A percentile compares a stretch with the other conserved stretches of the same genome.
These are phyloP conservation scores for Craniophora ligustri DNA, from an alignment of 2,888 invertebrate species.

Conservation along the genomic window DNA sequence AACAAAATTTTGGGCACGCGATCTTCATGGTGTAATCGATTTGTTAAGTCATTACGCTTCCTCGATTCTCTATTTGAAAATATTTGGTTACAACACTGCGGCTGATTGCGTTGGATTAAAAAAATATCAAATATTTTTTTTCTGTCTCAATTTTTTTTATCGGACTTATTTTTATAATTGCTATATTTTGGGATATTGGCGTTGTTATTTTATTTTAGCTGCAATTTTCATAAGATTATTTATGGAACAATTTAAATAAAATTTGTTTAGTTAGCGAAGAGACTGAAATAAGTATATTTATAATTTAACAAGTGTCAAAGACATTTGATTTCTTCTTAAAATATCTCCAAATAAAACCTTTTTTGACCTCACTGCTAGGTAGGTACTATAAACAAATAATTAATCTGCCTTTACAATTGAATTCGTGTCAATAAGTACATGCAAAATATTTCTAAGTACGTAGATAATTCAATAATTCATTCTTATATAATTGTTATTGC, in stretches of 20 bases:
- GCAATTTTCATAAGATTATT: background rate
- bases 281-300: too few relatives aligned
- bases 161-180: too few relatives aligned
- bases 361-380: background rate
- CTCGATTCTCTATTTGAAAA: conserved; percentile 30
- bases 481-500: conserved; percentile 13
- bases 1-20: conserved; percentile 42
- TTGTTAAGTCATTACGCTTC: conserved; percentile 23
- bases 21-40: conserved; percentile 40
- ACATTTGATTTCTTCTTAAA: background rate
- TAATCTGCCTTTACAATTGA: conserved; percentile 19
- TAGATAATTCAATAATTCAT: conserved; percentile 11
- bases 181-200: too few relatives aligned
- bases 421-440: conserved; percentile 20
- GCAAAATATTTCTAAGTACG: conserved; percentile 22
- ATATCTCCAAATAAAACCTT: conserved; percentile 3
- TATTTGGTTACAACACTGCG: conserved; percentile 24
- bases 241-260: background rate
- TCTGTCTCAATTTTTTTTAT: too few relatives aligned
- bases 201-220: background rate
- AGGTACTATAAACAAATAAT: conserved; percentile 6
- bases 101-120: conserved; percentile 8
- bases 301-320: too few relatives aligned
- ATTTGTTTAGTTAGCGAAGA: too few relatives aligned
- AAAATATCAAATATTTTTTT: background rate